These are phyloP conservation scores for Acipenser ruthenus DNA, from an alignment of 2,797 vertebrate species.

Conservation along the genomic window DNA sequence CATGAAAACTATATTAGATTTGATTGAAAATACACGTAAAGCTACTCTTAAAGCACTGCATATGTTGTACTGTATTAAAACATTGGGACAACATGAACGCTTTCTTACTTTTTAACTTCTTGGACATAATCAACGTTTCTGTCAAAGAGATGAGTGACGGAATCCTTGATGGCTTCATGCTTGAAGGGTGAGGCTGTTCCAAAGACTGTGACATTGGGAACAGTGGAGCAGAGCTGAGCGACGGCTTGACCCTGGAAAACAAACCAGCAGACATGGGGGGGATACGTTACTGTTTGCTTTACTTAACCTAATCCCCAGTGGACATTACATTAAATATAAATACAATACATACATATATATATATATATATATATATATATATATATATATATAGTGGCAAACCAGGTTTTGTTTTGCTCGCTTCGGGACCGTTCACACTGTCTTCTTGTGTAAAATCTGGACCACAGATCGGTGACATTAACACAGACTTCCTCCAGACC, in stretches of 20 bases:
- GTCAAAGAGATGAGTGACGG: constrained; percentile 91
- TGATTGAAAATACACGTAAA: background rate
- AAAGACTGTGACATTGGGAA: constrained; percentile 85
- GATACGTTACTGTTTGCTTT: no score
- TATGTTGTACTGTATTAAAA: background rate
- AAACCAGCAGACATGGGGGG: background rate
- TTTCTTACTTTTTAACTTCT: constrained; percentile 90
- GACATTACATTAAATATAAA: no score
- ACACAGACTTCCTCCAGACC: no score
- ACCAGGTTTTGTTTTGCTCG: no score
- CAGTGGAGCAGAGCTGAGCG: constrained; percentile 89
- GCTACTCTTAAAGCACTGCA: no score
- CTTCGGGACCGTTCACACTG: no score
- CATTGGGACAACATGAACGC: background rate
- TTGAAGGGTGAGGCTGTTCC: constrained; percentile 92
- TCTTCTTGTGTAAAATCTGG: no score
- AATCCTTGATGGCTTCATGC: constrained; percentile 89
- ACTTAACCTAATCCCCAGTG: no score
- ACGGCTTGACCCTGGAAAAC: constrained; percentile 88
- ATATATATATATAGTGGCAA: no score
- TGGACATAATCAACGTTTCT: constrained; percentile 89
- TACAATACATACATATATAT: no score
- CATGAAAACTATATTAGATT: background rate
- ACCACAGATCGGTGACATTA: no score
- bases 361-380: no score